Evolutionary conservation across 2,888 invertebrate species (phyloP), one percentile per base, ranked within the genome.

Genomic region (Aleiodes testaceus): DNA sequence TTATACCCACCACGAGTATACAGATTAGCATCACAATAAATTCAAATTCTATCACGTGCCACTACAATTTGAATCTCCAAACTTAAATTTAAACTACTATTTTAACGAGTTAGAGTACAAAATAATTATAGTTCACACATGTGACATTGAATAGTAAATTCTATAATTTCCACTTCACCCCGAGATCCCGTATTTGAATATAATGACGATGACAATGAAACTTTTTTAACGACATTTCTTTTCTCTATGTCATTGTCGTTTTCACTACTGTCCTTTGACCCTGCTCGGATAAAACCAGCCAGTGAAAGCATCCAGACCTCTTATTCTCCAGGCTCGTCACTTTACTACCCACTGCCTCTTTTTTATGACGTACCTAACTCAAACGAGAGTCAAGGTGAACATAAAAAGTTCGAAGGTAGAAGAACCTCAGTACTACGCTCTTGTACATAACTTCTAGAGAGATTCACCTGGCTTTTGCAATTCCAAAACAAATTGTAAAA

Each of bases 361-460:
- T 67, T 73, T 73, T 70, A 73, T 70, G 22, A 49, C 42, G 18
- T 55, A 44, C 49, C 66, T 55, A 45, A 55, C 66, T 69, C 69
- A 36, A 61, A 50, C 42, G 50, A 72, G 69, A 73, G 72, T 67
- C 69, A 73, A 73, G 72, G 72, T 69, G 69, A 73, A 59, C 45
- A 45, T 69, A 49, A 66, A 69, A 75, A 45, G 47, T 72, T 74
- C 68, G 64, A 53, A 16, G 53, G 53, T 18, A 18, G 36, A 36
- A 11, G 11, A 11, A 36, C 36, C 7, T 11, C 1, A 36, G 36
- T 36, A 6, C 36, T 11, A 36, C 36, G 36, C 36, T 9, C 36
- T 36, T 36, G 36, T 9, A 36, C 9, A 36, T 11, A 9, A 11
- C 36, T 36, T 36, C 36, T 6, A 36, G 36, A 36, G 9, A 36